A percentile compares a stretch with the other conserved stretches of the same genome.
phyloP scores from a whole-genome alignment of 2,113 vertebrate genomes.

The Anthoscopus minutus region DNA sequence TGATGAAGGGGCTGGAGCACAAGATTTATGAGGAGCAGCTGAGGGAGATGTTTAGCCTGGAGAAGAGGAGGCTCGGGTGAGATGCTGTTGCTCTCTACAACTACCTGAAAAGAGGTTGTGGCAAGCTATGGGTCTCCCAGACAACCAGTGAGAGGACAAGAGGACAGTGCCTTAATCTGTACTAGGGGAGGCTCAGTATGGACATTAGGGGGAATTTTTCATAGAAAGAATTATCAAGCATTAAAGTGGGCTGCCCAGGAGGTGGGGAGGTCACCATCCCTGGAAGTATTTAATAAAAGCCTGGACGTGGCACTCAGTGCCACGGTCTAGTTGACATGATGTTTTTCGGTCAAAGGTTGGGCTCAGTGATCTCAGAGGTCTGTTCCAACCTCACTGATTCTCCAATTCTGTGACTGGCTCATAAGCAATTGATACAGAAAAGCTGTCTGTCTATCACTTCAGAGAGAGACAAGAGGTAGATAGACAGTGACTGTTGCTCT shows the following conservation, averaged over 20 bases:
- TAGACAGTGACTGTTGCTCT: background rate
- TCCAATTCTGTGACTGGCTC: background rate
- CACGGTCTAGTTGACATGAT: background rate
- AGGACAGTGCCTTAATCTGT: background rate
- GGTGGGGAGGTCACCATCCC: background rate
- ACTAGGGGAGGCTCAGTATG: background rate
- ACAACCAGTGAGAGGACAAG: background rate
- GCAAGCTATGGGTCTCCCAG: too few relatives aligned
- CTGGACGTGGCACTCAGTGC: background rate
- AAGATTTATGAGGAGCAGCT: background rate
- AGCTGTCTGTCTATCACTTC: background rate
- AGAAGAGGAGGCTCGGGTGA: background rate
- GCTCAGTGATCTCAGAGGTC: background rate
- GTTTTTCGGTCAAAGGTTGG: rapidly evolving
- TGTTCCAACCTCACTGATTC: background rate
- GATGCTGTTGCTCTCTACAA: background rate
- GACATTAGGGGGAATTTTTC: background rate
- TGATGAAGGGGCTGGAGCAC: background rate
- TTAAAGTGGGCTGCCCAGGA: background rate
- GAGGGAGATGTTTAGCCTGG: background rate
- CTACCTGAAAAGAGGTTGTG: background rate
- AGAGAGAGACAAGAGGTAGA: background rate
- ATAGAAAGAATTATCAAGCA: background rate
- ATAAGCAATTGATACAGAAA: background rate
- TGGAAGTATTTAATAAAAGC: background rate